Evolutionary conservation across 2,888 invertebrate genomes (phyloP).

Genomic region (Physocephala rufipes): DNA sequence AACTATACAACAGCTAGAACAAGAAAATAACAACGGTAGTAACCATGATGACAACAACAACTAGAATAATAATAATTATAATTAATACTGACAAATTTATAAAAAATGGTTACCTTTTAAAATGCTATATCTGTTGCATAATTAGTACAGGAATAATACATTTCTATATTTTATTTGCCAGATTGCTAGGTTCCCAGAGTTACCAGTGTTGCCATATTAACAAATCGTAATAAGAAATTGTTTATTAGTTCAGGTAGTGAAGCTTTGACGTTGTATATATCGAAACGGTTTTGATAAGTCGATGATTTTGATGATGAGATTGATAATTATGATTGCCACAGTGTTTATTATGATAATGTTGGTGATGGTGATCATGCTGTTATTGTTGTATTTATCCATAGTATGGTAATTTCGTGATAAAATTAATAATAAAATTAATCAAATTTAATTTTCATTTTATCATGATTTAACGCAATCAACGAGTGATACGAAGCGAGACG

Average conservation of each 20-base stretch:
- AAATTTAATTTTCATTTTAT: too few species aligned
- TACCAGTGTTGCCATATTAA: not conserved
- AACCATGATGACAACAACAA: not conserved
- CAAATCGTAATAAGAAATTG: too few species aligned
- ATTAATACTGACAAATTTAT: not conserved
- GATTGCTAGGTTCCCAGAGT: not conserved
- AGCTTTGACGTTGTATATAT: not conserved
- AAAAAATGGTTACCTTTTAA: not conserved
- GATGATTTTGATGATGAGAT: not conserved
- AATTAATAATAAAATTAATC: too few species aligned
- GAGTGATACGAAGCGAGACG: too few species aligned
- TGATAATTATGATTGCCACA: not conserved
- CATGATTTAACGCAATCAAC: too few species aligned
- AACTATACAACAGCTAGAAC: not conserved
- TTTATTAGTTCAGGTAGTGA: too few species aligned
- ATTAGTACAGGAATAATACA: not conserved
- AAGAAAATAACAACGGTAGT: not conserved
- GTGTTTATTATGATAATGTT: not conserved
- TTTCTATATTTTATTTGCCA: not conserved
- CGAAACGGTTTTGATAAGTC: not conserved
- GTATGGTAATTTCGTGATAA: too few species aligned
- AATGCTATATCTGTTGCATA: not conserved
- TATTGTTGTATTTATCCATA: not conserved
- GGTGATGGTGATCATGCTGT: not conserved
- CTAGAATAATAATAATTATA: not conserved